Evolutionary conservation across 2,113 vertebrate species (phyloP).

Genomic region (Notothenia coriiceps): DNA sequence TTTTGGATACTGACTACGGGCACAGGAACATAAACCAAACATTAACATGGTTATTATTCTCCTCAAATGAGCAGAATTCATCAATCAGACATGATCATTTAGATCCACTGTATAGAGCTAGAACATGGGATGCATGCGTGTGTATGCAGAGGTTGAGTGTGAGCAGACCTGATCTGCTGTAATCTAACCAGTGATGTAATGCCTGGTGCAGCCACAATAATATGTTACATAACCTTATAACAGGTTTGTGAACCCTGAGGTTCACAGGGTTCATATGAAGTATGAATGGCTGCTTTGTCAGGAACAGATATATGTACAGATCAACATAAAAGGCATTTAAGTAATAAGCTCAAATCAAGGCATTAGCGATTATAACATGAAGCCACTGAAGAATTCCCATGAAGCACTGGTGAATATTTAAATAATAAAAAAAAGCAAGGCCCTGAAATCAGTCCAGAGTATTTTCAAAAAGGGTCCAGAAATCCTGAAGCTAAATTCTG

Average conservation of each 20-base stretch:
- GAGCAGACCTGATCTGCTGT: conserved; percentile 69
- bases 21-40: conserved; percentile 3
- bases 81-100: conserved; percentile 24
- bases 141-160: conserved; percentile 47
- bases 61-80: conserved; percentile 25
- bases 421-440: conserved; percentile 15
- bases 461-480: conserved; percentile 31
- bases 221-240: conserved; percentile 75
- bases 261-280: conserved; percentile 66
- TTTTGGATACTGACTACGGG: not conserved
- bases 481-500: conserved; percentile 5
- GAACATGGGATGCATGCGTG: conserved; percentile 38
- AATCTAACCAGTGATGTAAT: conserved; percentile 76
- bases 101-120: conserved; percentile 30
- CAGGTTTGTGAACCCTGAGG: conserved; percentile 62
- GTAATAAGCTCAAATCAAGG: conserved; percentile 20
- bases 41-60: conserved; percentile 26
- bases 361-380: not conserved
- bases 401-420: conserved; percentile 1
- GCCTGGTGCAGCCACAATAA: conserved; percentile 62
- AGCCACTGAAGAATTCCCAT: not conserved
- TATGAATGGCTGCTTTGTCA: conserved; percentile 60
- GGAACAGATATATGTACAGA: conserved; percentile 27
- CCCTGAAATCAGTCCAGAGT: not conserved
- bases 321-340: conserved; percentile 10